Evolutionary conservation across 1,140 invertebrate genomes (phyloP), one percentile per base, ranked within the genome.

Genomic region (Phymorhynchus buccinoides): DNA sequence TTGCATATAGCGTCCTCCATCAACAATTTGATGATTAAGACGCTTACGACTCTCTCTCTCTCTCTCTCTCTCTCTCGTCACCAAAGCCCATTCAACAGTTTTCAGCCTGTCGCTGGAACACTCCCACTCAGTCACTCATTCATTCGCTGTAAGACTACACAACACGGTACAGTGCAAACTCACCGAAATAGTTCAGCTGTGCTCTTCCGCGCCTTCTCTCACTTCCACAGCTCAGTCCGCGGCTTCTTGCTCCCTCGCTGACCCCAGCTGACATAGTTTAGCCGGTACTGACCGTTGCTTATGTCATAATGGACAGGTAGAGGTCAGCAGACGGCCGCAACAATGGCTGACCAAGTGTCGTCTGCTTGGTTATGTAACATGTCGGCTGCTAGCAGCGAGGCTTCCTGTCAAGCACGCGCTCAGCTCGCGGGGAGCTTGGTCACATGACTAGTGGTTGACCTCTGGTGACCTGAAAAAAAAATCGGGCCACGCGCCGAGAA

Each of bases 281-380:
- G 32, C 71, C 30, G 3, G 12, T 3, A 4, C 39, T 78, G 77
- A 78, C 77, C 79, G 56, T 3, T 56, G 44, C n/a, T 80, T 80
- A 80, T 48, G 48, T 80, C 79, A 80, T 56, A 32, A 4, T 27
- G 79, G 39, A 35, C 42, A 14, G n/a, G 7, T n/a, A 27, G 44
- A 56, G 27, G 42, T n/a, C 48, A 80, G 44, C 44, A 52, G 32
- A 62, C 56, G 22, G 56, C 56, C 4, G n/a, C 12, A 4, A 4
- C 56, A 62, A 52, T 27, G n/a, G 56, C 56, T 62, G 56, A 27
- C 56, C 18, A 62, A 62, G n/a, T 27, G 56, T 62, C 56, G 56
- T 62, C 22, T 62, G 56, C 56, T 62, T 44, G 41, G 79, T 80
- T 80, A 80, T 80, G 79, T 80, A 80, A 80, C 79, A 56, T 80